Base-by-base conservation (phyloP, 2,797 vertebrate species). In the Euphonia xanthogaster region DNA sequence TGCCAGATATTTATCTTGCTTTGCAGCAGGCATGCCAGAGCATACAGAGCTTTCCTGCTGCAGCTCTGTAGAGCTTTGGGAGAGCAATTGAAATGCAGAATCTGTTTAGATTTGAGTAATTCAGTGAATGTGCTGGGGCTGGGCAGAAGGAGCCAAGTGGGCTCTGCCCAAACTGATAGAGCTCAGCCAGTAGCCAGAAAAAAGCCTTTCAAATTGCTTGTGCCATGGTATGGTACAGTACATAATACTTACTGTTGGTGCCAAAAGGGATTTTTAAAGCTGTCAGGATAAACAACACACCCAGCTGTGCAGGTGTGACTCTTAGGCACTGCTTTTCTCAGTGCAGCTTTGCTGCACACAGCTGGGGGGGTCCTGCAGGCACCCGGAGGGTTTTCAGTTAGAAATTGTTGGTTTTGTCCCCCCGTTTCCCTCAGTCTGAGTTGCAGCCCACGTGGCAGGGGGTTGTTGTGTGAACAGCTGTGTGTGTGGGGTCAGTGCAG, bases 371-470 rank as follows among this genome's bases (percentile, higher is more conserved):
- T 65, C 28, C 45, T 0, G 0, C 35, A 3, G 44, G 53, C 72
- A 18, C 51, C 28, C 0, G 0, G 3, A 3, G 5, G 2, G 9
- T 22, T 86, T 92, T 75, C 1, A 0, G 53, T 91, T 79, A 39
- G 86, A 73, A 86, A 23, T 22, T 3, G 30, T n/a, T 72, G 47
- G 8, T 18, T 10, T 60, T 39, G 15, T 85, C 45, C 30, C 44
- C 31, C 5, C 55, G 4, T 87, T 33, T 35, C 1, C 48, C 22
- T 58, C 7, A 1, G 25, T 13, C 7, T 4, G 61, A 57, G 39
- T 12, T 85, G 1, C 2, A 11, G 3, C 58, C 62, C 54, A 15
- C 28, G 0, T 57, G 5, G 9, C 27, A 5, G 17, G 19, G 48
- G 57, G 10, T 10, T 39, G 61, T 14, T 66, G 30, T 31, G 79